Percentiles rank a stretch among this genome's conserved stretches.
Evolutionary conservation across 2,888 invertebrate species (phyloP).

Genomic region (Nemoura dubitans): DNA sequence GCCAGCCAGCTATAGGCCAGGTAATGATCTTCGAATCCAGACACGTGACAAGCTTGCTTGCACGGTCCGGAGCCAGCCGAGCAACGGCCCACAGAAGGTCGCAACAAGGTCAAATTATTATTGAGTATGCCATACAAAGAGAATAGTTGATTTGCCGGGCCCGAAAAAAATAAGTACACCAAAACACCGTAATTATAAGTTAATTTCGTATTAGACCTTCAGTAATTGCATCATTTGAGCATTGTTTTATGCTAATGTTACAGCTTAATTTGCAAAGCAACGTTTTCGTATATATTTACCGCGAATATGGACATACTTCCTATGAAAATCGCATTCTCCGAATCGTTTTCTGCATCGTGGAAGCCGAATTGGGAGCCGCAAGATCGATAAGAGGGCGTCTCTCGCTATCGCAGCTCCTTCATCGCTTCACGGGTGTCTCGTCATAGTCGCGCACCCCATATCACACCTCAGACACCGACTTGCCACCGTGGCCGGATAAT

Average conservation of each 20-base stretch:
- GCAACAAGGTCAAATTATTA: conserved; percentile 19
- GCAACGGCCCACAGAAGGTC: conserved; percentile 36
- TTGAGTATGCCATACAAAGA: conserved; percentile 14
- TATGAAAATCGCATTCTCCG: neutral
- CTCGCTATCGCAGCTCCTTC: neutral
- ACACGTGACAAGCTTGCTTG: conserved; percentile 5
- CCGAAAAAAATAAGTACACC: neutral
- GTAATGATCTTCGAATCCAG: neutral
- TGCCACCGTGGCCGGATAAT: neutral
- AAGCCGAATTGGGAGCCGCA: neutral
- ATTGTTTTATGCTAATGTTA: neutral
- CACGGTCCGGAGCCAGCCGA: neutral
- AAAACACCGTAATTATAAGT: conserved; percentile 2
- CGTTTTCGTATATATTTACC: neutral
- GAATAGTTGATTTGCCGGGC: conserved; percentile 15
- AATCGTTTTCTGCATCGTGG: neutral
- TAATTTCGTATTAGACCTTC: neutral
- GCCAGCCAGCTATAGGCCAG: neutral
- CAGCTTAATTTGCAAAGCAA: neutral
- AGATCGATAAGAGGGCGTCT: conserved; percentile 1
- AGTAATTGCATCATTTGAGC: neutral
- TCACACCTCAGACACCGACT: neutral
- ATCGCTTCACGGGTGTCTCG: neutral
- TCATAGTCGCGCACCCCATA: neutral
- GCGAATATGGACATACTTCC: neutral